Percentiles rank a stretch among this genome's conserved stretches.
phyloP scores from a whole-genome alignment of 2,888 invertebrate species.

The Heliconius hortense region DNA sequence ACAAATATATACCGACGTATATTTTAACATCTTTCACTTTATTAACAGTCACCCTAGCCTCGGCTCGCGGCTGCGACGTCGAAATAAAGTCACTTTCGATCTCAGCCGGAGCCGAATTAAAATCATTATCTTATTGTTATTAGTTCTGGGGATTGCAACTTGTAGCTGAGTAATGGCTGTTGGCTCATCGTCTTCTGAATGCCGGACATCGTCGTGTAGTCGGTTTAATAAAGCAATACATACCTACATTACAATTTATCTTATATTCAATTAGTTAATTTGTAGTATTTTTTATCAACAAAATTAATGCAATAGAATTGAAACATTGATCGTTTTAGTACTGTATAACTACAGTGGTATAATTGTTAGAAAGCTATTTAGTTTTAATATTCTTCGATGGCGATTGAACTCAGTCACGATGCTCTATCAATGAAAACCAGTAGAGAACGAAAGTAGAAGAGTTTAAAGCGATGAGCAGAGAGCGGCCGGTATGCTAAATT shows the following conservation, averaged over 20 bases:
- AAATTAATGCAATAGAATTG: too few species aligned
- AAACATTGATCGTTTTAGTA: too few species aligned
- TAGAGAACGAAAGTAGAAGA: not conserved
- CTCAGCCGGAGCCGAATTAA: conserved; percentile 35
- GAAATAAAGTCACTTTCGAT: conserved; percentile 56
- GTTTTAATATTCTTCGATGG: not conserved
- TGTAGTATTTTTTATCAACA: not conserved
- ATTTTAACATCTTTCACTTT: not conserved
- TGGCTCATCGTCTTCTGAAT: not conserved
- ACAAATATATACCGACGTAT: too few species aligned
- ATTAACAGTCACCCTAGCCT: conserved; percentile 16
- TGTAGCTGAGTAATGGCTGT: not conserved
- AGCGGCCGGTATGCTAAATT: conserved; percentile 41
- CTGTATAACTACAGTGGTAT: not conserved
- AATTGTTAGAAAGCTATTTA: not conserved
- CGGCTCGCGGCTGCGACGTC: conserved; percentile 36
- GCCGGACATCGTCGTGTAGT: not conserved
- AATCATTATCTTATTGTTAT: conserved; percentile 35
- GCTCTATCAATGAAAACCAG: not conserved
- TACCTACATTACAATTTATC: not conserved
- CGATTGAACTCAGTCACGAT: not conserved
- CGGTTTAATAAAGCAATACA: conserved; percentile 6
- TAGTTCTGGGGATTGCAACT: conserved; percentile 25
- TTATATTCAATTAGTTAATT: not conserved
- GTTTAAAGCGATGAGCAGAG: not conserved